Conservation (phyloP, 2,113 vertebrate species). For the Corythornis vintsioides region DNA sequence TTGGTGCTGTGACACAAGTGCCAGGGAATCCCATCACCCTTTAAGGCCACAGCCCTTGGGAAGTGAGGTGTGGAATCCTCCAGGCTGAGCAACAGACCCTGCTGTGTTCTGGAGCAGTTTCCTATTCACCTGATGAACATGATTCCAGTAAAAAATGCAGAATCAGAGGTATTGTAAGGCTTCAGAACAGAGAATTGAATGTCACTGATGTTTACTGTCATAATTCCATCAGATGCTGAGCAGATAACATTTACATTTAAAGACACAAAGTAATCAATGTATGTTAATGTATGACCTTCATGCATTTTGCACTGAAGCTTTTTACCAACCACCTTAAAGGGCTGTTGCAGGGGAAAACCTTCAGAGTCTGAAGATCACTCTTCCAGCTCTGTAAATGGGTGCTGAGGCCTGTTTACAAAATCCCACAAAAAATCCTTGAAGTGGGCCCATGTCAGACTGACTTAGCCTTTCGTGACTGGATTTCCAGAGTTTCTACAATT, state of each 20-base stretch:
- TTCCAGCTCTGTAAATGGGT: background rate
- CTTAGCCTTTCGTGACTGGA: background rate
- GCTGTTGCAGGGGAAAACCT: background rate
- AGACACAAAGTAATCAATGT: slow-evolving; percentile 30
- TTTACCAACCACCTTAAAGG: background rate
- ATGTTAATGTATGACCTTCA: slow-evolving; percentile 35
- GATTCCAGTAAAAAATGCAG: background rate
- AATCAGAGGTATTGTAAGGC: background rate
- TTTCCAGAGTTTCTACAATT: background rate
- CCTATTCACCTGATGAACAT: background rate
- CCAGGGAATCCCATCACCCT: background rate
- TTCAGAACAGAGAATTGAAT: background rate
- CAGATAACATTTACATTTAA: slow-evolving; percentile 37
- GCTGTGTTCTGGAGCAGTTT: background rate
- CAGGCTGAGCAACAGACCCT: background rate
- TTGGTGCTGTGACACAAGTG: background rate
- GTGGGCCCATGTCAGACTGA: background rate
- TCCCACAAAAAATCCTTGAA: background rate
- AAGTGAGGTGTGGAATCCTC: accelerated
- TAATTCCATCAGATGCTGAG: slow-evolving; percentile 51
- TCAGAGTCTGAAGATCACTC: background rate
- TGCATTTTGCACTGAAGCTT: background rate
- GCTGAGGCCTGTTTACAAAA: background rate
- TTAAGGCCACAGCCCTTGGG: background rate
- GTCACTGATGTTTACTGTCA: background rate